Evolutionary conservation across 2,113 vertebrate species (phyloP).

Genomic region (Electrona antarctica): DNA sequence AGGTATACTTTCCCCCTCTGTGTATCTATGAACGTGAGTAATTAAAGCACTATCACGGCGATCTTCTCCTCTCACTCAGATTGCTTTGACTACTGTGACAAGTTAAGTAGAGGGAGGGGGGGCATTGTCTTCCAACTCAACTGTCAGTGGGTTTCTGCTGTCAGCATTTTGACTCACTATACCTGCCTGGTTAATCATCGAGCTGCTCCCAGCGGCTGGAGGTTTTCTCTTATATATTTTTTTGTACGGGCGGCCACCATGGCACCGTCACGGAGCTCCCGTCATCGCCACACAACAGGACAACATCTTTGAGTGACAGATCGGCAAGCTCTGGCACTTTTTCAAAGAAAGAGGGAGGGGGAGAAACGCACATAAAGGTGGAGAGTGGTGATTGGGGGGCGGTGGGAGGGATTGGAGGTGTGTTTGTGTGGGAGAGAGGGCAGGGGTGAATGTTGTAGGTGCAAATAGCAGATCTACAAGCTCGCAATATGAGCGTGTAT

Average conservation of each 20-base stretch:
- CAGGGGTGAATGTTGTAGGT: conserved; percentile 22
- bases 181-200: conserved; percentile 84
- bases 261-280: conserved; percentile 47
- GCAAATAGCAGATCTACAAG: conserved; percentile 23
- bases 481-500: no score
- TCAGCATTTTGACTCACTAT: conserved; percentile 80
- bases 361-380: conserved; percentile 42
- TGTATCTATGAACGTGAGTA: no score
- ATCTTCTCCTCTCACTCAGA: no score
- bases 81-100: conserved; percentile 78
- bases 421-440: conserved; percentile 49
- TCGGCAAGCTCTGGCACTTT: conserved; percentile 78
- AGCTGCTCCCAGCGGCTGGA: conserved; percentile 69
- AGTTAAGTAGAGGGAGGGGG: conserved; percentile 77
- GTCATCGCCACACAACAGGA: conserved; percentile 65
- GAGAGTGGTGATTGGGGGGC: conserved; percentile 50
- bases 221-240: conserved; percentile 43
- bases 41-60: no score
- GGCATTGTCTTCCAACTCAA: conserved; percentile 82
- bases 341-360: conserved; percentile 53
- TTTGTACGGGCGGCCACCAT: conserved; percentile 28
- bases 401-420: conserved; percentile 45
- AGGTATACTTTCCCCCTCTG: no score
- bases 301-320: conserved; percentile 79
- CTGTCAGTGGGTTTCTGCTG: conserved; percentile 75